Conservation (phyloP, 2,113 vertebrate species). For the Fukomys damarensis region DNA sequence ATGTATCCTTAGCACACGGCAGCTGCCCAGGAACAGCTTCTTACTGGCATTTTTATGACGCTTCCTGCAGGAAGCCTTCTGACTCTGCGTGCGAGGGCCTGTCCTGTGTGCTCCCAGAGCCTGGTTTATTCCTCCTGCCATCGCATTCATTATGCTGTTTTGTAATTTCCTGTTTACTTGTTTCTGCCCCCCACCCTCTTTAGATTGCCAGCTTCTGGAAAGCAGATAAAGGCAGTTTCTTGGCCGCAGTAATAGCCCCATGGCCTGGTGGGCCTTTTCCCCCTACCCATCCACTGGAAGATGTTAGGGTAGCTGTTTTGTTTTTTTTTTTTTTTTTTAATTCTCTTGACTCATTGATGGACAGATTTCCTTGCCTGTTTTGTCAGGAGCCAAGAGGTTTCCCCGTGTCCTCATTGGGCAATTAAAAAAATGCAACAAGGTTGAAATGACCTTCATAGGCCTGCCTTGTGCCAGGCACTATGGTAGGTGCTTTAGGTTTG, state of each 20-base stretch:
- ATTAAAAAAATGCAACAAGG: background rate
- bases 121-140: background rate
- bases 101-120: background rate
- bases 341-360: background rate
- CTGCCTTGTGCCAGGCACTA: background rate
- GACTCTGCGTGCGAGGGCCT: background rate
- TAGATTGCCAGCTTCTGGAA: background rate
- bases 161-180: conserved; percentile 37
- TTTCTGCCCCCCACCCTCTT: background rate
- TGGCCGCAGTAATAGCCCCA: background rate
- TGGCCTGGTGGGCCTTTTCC: background rate
- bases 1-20: background rate
- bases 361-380: background rate
- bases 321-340: background rate
- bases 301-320: background rate
- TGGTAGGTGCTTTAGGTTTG: background rate
- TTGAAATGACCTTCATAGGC: background rate
- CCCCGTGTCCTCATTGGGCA: background rate
- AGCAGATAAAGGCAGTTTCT: background rate
- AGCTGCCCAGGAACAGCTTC: background rate
- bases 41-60: background rate
- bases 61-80: background rate
- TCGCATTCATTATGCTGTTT: background rate
- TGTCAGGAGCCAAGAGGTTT: background rate
- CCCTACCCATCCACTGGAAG: background rate